Evolutionary conservation across 2,797 vertebrate species (phyloP).

Genomic region (Sebastes matsubarae): DNA sequence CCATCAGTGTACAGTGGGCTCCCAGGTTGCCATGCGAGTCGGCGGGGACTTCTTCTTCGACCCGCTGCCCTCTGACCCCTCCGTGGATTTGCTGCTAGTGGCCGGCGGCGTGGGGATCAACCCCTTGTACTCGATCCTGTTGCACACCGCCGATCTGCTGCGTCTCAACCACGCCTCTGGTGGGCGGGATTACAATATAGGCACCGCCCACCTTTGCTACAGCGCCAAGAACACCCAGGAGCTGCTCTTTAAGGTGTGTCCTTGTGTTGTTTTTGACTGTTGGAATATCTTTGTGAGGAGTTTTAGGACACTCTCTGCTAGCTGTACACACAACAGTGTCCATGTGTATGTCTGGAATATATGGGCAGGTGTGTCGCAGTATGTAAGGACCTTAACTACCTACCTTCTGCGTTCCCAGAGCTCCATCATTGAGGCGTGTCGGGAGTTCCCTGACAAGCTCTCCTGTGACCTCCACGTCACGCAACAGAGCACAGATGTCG

Average conservation of each 20-base stretch:
- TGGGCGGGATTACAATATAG: conserved; percentile 76
- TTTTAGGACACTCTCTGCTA: neutral
- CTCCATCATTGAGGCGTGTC: conserved; percentile 86
- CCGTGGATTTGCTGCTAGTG: conserved; percentile 89
- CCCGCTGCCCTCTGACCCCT: conserved; percentile 86
- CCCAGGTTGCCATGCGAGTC: conserved; percentile 89
- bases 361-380: neutral
- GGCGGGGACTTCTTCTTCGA: conserved; percentile 96
- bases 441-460: conserved; percentile 88
- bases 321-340: neutral
- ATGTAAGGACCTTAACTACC: neutral
- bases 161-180: conserved; percentile 54
- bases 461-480: conserved; percentile 91
- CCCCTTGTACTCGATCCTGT: conserved; percentile 94
- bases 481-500: conserved; percentile 83
- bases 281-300: neutral
- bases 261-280: neutral
- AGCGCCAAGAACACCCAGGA: conserved; percentile 89
- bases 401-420: conserved; percentile 76
- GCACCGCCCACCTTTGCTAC: conserved; percentile 88
- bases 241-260: conserved; percentile 92
- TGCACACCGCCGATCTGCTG: conserved; percentile 88
- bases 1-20: conserved; percentile 86
- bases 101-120: conserved; percentile 97
- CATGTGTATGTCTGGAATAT: neutral